Base-by-base conservation (phyloP, 2,113 vertebrate species). In the Muntiacus reevesi region DNA sequence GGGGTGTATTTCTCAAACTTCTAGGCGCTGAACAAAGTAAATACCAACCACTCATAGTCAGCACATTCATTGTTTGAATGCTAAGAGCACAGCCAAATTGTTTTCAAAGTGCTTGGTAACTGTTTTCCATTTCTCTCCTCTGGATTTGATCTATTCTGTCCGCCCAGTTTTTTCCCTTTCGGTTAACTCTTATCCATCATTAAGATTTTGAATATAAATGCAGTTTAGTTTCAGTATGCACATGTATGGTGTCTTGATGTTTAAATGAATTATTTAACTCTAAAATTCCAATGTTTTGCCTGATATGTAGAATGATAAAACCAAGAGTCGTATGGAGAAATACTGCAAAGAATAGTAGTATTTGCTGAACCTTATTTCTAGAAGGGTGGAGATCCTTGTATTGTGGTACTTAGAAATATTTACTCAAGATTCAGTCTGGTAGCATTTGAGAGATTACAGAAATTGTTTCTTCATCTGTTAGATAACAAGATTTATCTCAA, bases 21-120 rank as follows among this genome's bases (percentile, higher is more conserved):
- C 55, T 71, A 95, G 36, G 50, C 93, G 33, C 43, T 95, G 89
- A 91, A 30, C 12, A 91, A 82, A 45, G 17, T 43, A 25, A 45
- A 87, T 30, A 45, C 11, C 13, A 94, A 28, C 64, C 50, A 52
- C 62, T 55, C 59, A 15, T 82, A 85, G 57, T 74, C 36, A 92
- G 52, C 28, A 79, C 30, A 45, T 84, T 95, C 33, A 79, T 94
- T 95, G 28, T 94, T 81, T 74, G 33, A 40, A 93, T 87, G 78
- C 57, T 54, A 95, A 27, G 21, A 43, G 25, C 81, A 67, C 16
- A 30, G 52, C 27, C 60, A 92, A 91, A 91, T 82, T 78, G 45
- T 96, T 97, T 96, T 79, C 33, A 81, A 81, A 92, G 71, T 64
- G 33, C 40, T 89, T 88, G 76, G 79, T 84, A 93, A 95, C 33